Conservation (phyloP, 2,888 invertebrate genomes). For the Leucoptera coffeella region DNA sequence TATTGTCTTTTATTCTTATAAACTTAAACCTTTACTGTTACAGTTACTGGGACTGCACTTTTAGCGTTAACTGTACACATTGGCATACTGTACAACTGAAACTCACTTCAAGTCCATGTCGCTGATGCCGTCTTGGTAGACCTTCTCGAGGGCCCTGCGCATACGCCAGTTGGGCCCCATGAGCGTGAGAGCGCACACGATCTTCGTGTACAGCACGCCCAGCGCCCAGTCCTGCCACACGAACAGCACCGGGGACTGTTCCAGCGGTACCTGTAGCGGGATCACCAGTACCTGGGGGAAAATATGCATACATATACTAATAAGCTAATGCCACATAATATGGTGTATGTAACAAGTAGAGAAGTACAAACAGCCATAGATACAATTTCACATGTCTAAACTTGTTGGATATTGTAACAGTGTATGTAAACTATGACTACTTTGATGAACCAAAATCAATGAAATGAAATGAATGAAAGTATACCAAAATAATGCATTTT, state of each 20-base stretch:
- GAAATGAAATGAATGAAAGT: slow-evolving; percentile 76
- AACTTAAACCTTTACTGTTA: too few species aligned
- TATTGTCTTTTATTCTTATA: too few species aligned
- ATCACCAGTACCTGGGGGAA: slow-evolving; percentile 68
- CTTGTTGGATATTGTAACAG: too few species aligned
- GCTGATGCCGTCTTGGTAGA: slow-evolving; percentile 88
- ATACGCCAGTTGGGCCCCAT: slow-evolving; percentile 98
- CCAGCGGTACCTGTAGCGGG: slow-evolving; percentile 85
- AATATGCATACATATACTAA: slow-evolving; percentile 48
- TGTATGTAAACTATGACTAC: too few species aligned
- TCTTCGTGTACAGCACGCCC: slow-evolving; percentile 95
- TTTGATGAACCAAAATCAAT: too few species aligned
- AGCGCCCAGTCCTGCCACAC: slow-evolving; percentile 97
- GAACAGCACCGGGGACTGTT: slow-evolving; percentile 84
- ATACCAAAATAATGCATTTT: too few species aligned
- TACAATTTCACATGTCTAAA: too few species aligned
- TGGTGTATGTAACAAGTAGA: too few species aligned
- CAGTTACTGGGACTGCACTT: too few species aligned
- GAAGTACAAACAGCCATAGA: too few species aligned
- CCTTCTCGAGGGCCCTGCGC: slow-evolving; percentile 84
- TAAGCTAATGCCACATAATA: slow-evolving; percentile 74
- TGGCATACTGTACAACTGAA: too few species aligned
- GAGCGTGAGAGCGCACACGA: slow-evolving; percentile 91
- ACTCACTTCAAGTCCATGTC: slow-evolving; percentile 78
- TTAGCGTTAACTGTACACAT: too few species aligned